A percentile compares a stretch with the other conserved stretches of the same genome.
Conservation (phyloP, 2,113 vertebrate species). For the Hydropotes inermis region DNA sequence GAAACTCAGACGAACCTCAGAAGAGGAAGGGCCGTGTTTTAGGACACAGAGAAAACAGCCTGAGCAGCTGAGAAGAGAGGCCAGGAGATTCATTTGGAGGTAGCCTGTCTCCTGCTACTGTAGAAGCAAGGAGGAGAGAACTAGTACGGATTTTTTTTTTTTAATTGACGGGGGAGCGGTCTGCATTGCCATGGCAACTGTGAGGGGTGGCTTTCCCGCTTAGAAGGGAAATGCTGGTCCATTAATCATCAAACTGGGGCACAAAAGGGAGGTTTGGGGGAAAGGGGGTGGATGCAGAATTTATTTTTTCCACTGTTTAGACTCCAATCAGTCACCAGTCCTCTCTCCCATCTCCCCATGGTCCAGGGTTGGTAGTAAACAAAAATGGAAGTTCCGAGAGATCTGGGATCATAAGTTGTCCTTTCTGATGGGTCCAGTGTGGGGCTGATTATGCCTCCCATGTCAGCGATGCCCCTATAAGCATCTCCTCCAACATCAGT, state of each 20-base stretch:
- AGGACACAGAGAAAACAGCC: background rate
- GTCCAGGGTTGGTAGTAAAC: background rate
- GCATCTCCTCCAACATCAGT: constrained; percentile 4
- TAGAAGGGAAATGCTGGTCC: constrained; percentile 72
- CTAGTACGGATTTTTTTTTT: constrained; percentile 46
- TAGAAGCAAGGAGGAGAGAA: constrained; percentile 4
- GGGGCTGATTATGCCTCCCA: background rate
- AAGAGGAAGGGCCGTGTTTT: background rate
- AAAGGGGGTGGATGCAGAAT: constrained; percentile 29
- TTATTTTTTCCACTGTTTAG: constrained; percentile 38
- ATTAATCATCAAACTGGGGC: constrained; percentile 77
- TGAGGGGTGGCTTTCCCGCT: constrained; percentile 69
- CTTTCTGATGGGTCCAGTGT: background rate
- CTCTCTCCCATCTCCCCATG: background rate
- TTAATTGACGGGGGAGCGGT: constrained; percentile 75
- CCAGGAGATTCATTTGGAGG: constrained; percentile 33
- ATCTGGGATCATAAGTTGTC: background rate
- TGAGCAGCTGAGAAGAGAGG: background rate
- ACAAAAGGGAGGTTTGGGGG: constrained; percentile 66
- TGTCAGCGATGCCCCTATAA: background rate
- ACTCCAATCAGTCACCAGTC: background rate
- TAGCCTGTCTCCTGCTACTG: constrained; percentile 17
- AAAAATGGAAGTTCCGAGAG: constrained; percentile 9
- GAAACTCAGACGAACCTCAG: background rate
- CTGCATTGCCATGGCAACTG: constrained; percentile 72